Evolutionary conservation across 2,797 vertebrate genomes (phyloP), one percentile per base, ranked within the genome.

Genomic region (Falco columbarius): DNA sequence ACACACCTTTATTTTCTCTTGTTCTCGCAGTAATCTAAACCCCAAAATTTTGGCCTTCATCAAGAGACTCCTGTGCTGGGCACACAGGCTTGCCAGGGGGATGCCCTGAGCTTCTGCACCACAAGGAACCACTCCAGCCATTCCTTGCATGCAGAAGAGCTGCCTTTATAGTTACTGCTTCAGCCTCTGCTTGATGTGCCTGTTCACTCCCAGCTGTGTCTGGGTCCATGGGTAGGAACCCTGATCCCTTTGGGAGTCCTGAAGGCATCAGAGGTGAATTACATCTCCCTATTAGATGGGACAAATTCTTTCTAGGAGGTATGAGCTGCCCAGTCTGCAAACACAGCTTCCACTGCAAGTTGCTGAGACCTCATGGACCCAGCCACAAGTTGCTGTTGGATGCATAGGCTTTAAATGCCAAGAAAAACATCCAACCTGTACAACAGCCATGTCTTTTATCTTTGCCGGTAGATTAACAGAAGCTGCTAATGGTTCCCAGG

Each of bases 71-170:
- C 52, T 42, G 27, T 1, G 2, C 56, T 58, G 75, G 46, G 70
- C 62, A 34, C 38, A 1, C 6, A 14, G 54, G 5, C 26, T 67
- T 40, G 67, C 47, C 56, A 44, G 42, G 5, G 2, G 75, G 63
- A 13, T 81, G 86, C 52, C n/a, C 56, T 18, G 74, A 52, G 68
- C 56, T 51, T 52, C 49, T 46, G 38, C 58, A 75, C 70, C 56
- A 10, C 0, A 5, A 71, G 58, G 56, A 65, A 24, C 76, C 0
- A 0, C 40, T 66, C 51, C 54, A 32, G 66, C 7, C 19, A 2
- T 47, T 75, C 70, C 81, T 71, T 16, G 6, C 1, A 0, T 61
- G 67, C 55, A 30, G 44, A 62, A 70, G 19, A 38, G 26, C 23
- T 63, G 51, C 51, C 58, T 47, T 61, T 19, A 10, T 1, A 23